Evolutionary conservation across 2,888 invertebrate species (phyloP).

Genomic region (Chymomyza fuscimana): DNA sequence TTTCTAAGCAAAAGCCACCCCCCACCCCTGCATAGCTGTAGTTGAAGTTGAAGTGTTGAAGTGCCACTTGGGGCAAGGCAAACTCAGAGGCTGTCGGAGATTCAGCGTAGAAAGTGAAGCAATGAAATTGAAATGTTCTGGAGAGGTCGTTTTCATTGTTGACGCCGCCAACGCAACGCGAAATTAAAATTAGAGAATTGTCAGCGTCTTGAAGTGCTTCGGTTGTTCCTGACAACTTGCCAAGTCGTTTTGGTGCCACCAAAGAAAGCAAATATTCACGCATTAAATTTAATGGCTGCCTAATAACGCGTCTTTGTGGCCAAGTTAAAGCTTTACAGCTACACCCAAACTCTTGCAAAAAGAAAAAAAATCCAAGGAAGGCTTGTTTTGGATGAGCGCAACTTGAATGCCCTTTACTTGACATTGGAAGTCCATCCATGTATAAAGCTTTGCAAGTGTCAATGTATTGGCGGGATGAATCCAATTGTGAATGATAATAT

Average conservation of each 20-base stretch:
- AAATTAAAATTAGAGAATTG: slow-evolving; percentile 64
- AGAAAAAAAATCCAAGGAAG: not conserved
- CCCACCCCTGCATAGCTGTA: slow-evolving; percentile 36
- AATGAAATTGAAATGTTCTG: slow-evolving; percentile 66
- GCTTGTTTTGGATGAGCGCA: too few species aligned
- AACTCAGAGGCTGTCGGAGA: slow-evolving; percentile 19
- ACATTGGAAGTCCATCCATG: too few species aligned
- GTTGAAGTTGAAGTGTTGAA: slow-evolving; percentile 48
- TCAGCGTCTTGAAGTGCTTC: slow-evolving; percentile 31
- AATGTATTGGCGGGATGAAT: too few species aligned
- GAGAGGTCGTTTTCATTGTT: slow-evolving; percentile 39
- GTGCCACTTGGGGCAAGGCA: slow-evolving; percentile 51
- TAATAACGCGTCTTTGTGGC: slow-evolving; percentile 51
- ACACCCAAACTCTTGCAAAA: not conserved
- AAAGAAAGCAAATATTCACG: slow-evolving; percentile 48
- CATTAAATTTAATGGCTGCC: slow-evolving; percentile 49
- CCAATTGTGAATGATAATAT: too few species aligned
- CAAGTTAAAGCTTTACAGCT: slow-evolving; percentile 50
- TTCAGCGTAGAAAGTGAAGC: slow-evolving; percentile 8
- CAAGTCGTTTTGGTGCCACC: slow-evolving; percentile 10
- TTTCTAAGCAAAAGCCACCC: slow-evolving; percentile 38
- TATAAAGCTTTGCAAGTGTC: too few species aligned
- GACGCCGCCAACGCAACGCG: slow-evolving; percentile 25
- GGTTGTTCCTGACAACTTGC: slow-evolving; percentile 54
- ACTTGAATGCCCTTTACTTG: too few species aligned